Percentiles rank a stretch among this genome's conserved stretches.
Evolutionary conservation across 2,113 vertebrate species (phyloP).

Genomic region (Boleophthalmus pectinirostris): DNA sequence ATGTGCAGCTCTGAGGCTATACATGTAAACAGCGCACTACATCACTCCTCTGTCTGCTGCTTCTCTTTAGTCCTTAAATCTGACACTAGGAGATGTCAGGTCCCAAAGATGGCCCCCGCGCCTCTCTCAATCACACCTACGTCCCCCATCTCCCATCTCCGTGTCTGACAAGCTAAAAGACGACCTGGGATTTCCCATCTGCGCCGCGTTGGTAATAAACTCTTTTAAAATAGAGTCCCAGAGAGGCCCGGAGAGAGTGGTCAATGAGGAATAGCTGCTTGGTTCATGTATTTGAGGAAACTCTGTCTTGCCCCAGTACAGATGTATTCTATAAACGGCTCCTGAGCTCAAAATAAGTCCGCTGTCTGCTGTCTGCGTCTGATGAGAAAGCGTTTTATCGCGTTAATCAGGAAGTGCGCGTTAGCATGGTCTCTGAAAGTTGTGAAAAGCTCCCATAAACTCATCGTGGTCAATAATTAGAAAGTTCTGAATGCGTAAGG

Average conservation of each 20-base stretch:
- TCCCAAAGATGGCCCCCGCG: constrained; percentile 58
- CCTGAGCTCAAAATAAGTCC: too few relatives aligned
- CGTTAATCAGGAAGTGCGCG: too few relatives aligned
- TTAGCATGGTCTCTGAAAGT: too few relatives aligned
- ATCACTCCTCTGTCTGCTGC: constrained; percentile 27
- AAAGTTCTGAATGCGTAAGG: too few relatives aligned
- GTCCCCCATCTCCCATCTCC: constrained; percentile 60
- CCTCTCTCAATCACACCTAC: constrained; percentile 72
- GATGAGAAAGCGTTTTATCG: too few relatives aligned
- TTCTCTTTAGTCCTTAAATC: constrained; percentile 53
- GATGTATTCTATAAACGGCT: too few relatives aligned
- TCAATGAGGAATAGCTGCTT: constrained; percentile 56
- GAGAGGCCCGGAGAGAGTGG: constrained; percentile 68
- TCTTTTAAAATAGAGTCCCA: constrained; percentile 62
- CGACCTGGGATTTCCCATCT: constrained; percentile 70
- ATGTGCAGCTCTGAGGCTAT: constrained; percentile 30
- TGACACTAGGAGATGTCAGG: constrained; percentile 56
- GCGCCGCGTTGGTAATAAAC: constrained; percentile 65
- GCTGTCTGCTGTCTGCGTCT: too few relatives aligned
- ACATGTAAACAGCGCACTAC: constrained; percentile 34
- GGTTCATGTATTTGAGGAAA: background rate
- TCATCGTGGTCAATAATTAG: too few relatives aligned
- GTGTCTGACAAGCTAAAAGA: constrained; percentile 61
- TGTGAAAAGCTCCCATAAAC: too few relatives aligned
- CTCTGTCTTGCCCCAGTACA: too few relatives aligned